Percentiles rank a stretch among this genome's conserved stretches.
Evolutionary conservation across 2,797 vertebrate species (phyloP).

Genomic region (Helarctos malayanus): DNA sequence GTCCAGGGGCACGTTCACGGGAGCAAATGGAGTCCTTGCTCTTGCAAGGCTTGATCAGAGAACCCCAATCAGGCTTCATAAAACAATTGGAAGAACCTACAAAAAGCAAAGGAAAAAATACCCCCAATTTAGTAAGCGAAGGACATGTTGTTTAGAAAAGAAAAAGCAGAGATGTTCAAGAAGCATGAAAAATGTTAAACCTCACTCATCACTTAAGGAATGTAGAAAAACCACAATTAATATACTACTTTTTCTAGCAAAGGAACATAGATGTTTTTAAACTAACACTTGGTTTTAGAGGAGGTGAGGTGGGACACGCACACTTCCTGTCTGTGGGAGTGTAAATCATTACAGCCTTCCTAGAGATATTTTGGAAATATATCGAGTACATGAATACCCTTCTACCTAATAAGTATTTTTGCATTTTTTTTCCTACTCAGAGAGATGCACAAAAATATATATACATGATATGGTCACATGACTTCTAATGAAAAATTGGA

Average conservation of each 20-base stretch:
- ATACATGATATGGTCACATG: neutral
- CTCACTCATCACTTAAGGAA: slow-evolving; percentile 31
- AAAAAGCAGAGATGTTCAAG: neutral
- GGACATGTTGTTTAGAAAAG: neutral
- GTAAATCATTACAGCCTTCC: neutral
- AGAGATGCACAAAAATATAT: neutral
- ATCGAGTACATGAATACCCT: neutral
- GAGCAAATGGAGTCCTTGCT: neutral
- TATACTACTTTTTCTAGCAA: neutral
- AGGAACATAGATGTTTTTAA: neutral
- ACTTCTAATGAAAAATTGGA: neutral
- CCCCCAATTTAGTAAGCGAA: neutral
- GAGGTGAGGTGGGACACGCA: neutral
- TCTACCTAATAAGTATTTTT: neutral
- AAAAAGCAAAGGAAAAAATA: neutral
- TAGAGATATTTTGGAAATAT: neutral
- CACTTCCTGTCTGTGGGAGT: neutral
- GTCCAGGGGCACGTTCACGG: neutral
- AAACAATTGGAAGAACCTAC: neutral
- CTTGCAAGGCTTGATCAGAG: neutral
- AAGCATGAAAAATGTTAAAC: neutral
- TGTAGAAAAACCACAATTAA: neutral
- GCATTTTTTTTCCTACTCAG: neutral
- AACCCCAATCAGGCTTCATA: neutral
- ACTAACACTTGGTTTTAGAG: neutral